Evolutionary conservation across 1,140 invertebrate genomes (phyloP).

Genomic region (Pygmarrhopalites habei): DNA sequence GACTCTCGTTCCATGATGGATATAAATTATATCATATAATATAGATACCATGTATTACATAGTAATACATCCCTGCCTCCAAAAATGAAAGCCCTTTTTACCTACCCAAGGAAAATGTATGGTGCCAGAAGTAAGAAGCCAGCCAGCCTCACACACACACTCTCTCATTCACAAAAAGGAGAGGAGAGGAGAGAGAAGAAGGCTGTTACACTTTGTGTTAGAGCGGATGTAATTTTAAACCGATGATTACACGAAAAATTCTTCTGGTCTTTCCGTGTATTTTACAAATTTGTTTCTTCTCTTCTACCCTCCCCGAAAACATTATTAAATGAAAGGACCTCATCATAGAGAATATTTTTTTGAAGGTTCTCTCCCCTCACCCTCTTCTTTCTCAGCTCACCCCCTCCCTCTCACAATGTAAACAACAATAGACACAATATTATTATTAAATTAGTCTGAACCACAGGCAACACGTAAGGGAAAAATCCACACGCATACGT

Average conservation of each 20-base stretch:
- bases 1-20: too few species aligned
- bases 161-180: neutral
- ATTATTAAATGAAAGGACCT: slow-evolving; percentile 9
- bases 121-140: too few species aligned
- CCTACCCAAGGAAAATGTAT: too few species aligned
- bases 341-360: neutral
- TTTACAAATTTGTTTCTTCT: slow-evolving; percentile 10
- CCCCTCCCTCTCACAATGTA: neutral
- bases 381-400: too few species aligned
- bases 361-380: neutral
- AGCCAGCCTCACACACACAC: too few species aligned
- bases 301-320: neutral
- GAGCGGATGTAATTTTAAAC: slow-evolving; percentile 11
- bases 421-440: slow-evolving; percentile 2
- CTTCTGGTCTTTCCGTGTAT: slow-evolving; percentile 12
- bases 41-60: too few species aligned
- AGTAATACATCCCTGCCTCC: too few species aligned
- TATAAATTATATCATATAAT: too few species aligned
- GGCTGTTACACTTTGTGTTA: too few species aligned
- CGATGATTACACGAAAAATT: slow-evolving; percentile 10
- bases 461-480: neutral
- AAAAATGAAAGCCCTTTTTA: too few species aligned
- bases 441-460: slow-evolving; percentile 14
- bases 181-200: too few species aligned
- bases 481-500: neutral